Evolutionary conservation across 2,888 invertebrate genomes (phyloP), one percentile per base, ranked within the genome.

Genomic region (Sepiola atlantica): DNA sequence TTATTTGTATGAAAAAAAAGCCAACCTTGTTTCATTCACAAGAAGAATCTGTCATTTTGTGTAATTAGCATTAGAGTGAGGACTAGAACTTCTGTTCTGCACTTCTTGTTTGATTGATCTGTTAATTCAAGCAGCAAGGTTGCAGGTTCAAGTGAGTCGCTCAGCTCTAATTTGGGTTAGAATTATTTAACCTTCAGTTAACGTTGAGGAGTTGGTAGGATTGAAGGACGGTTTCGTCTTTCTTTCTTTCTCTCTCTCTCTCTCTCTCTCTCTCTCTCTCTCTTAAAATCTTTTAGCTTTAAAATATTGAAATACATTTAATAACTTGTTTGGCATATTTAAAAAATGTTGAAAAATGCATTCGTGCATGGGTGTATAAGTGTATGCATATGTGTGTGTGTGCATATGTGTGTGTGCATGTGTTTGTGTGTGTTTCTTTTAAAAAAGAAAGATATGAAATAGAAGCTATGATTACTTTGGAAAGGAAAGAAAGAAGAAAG

Each of bases 41-140:
- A n/a, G n/a, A 77, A 77, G 18, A 18, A 77, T 1, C n/a, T 77
- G n/a, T 14, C 32, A n/a, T 32, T 45, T 77, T 77, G 77, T 77
- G 32, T 77, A 77, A 77, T 77, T 77, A 77, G 77, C 32, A n/a
- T 77, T 32, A 14, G 32, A 77, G 1, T 32, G n/a, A 77, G 77
- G 77, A n/a, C 12, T 77, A n/a, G 4, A 77, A 77, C n/a, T 77
- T 77, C 6, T 12, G 24, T 77, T 77, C 77, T n/a, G 77, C 14
- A 77, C n/a, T 77, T 77, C 77, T 77, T 77, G 77, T 14, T 32
- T 77, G 77, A 77, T 77, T 77, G 16, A n/a, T n/a, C 77, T 77
- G 77, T 77, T 77, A 77, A 77, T 77, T 77, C 77, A 77, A 77
- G 77, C 77, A 32, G 32, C 77, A 77, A 77, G 77, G n/a, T 77